phyloP scores from a whole-genome alignment of 2,888 invertebrate genomes.

The Cryptocephalus moraei region DNA sequence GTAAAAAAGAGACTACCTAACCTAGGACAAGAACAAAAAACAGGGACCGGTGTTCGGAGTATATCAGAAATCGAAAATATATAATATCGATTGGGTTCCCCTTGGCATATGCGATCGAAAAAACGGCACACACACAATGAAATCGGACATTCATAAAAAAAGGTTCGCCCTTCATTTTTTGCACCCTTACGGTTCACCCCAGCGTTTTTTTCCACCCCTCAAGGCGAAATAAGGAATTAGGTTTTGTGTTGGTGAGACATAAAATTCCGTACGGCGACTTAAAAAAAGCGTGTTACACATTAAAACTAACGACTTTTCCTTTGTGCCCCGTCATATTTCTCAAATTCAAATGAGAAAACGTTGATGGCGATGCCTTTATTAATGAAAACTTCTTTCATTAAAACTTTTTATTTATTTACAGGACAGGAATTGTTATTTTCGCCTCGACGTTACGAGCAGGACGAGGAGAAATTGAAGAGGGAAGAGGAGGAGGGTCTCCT shows the following conservation, averaged over 20 bases:
- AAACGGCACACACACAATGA: slow-evolving; percentile 19
- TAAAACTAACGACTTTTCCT: slow-evolving; percentile 24
- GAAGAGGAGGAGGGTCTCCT: background rate
- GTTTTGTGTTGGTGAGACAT: slow-evolving; percentile 24
- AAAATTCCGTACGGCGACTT: slow-evolving; percentile 22
- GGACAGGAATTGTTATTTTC: background rate
- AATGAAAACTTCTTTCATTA: background rate
- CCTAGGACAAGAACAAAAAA: slow-evolving; percentile 28
- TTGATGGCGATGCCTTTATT: background rate
- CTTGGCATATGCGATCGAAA: slow-evolving; percentile 32
- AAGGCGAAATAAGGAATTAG: slow-evolving; percentile 21
- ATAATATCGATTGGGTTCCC: slow-evolving; percentile 33
- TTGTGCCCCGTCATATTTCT: slow-evolving; percentile 18
- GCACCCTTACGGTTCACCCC: slow-evolving; percentile 29
- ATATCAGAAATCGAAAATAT: slow-evolving; percentile 33
- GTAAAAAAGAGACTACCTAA: slow-evolving; percentile 33
- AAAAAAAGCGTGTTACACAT: slow-evolving; percentile 22
- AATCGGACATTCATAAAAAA: slow-evolving; percentile 22
- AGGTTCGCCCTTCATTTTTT: slow-evolving; percentile 34
- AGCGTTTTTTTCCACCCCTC: slow-evolving; percentile 20
- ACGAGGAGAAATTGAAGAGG: background rate
- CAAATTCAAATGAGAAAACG: slow-evolving; percentile 16
- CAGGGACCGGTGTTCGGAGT: slow-evolving; percentile 17
- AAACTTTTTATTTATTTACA: background rate
- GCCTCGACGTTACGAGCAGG: background rate